These are phyloP conservation scores for Campoletis sonorensis DNA, from an alignment of 1,140 invertebrate genomes.

Conservation along the genomic window DNA sequence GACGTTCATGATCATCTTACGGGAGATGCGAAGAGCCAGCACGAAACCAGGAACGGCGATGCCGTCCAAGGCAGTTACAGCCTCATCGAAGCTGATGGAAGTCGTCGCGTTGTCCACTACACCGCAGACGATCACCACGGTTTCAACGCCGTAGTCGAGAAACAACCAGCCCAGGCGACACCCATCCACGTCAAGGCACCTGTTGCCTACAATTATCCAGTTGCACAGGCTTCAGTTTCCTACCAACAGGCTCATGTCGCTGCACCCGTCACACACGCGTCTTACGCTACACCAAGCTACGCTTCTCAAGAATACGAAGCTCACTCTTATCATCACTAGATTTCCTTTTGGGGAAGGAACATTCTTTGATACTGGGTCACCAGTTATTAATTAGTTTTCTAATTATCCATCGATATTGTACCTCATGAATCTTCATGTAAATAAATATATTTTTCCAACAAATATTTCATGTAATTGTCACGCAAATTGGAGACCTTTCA, in stretches of 20 bases:
- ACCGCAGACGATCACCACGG: slow-evolving; percentile 83
- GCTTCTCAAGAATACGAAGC: no score
- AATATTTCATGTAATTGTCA: no score
- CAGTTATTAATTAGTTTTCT: no score
- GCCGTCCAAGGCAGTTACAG: slow-evolving; percentile 79
- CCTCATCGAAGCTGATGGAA: slow-evolving; percentile 80
- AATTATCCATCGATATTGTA: no score
- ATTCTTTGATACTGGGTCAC: no score
- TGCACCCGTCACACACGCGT: not conserved
- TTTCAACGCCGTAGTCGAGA: slow-evolving; percentile 81
- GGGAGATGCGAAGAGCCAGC: slow-evolving; percentile 81
- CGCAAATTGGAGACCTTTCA: no score
- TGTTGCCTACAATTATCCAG: slow-evolving; percentile 4
- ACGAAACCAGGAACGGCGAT: slow-evolving; percentile 80
- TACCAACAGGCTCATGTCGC: not conserved
- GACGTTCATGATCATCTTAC: slow-evolving; percentile 75
- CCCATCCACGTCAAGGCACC: slow-evolving; percentile 50
- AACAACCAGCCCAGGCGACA: slow-evolving; percentile 69
- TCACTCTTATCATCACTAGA: no score
- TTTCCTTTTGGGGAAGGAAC: no score
- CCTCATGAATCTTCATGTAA: no score
- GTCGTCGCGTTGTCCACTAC: slow-evolving; percentile 84
- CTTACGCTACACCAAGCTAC: not conserved
- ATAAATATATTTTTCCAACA: no score
- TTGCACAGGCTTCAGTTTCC: slow-evolving; percentile 16